Evolutionary conservation across 1,140 invertebrate genomes (phyloP).

Genomic region (Maconellicoccus hirsutus): DNA sequence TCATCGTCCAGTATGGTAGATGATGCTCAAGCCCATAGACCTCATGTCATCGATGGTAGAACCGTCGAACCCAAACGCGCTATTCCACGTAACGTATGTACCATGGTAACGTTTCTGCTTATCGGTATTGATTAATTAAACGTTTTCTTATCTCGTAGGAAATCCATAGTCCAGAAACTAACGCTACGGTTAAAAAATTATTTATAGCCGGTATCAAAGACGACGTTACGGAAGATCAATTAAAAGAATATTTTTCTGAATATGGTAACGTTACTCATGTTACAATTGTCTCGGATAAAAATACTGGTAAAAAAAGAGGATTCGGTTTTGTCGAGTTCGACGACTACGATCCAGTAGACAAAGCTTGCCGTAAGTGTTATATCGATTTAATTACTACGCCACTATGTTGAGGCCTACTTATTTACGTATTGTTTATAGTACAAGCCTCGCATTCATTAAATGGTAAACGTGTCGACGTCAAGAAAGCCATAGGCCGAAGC

Average conservation of each 20-base stretch:
- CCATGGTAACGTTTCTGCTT: not conserved
- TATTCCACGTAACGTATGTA: slow-evolving; percentile 54
- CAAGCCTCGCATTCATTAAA: slow-evolving; percentile 30
- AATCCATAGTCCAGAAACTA: slow-evolving; percentile 76
- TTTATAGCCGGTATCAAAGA: slow-evolving; percentile 88
- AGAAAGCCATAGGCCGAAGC: slow-evolving; percentile 31
- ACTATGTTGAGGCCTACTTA: not conserved
- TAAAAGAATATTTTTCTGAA: slow-evolving; percentile 69
- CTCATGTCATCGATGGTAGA: slow-evolving; percentile 65
- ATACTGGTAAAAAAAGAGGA: slow-evolving; percentile 79
- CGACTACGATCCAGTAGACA: slow-evolving; percentile 92
- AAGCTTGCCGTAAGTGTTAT: slow-evolving; percentile 66
- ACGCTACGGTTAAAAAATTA: slow-evolving; percentile 87
- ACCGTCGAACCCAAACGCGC: slow-evolving; percentile 94
- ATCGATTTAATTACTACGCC: not conserved
- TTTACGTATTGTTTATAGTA: slow-evolving; percentile 26
- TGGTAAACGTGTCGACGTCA: slow-evolving; percentile 32
- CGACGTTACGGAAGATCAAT: slow-evolving; percentile 75
- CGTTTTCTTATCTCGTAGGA: slow-evolving; percentile 51
- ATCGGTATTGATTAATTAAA: not conserved
- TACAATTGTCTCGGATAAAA: slow-evolving; percentile 82
- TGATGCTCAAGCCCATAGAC: slow-evolving; percentile 77
- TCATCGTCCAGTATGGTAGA: slow-evolving; percentile 83
- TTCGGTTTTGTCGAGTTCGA: slow-evolving; percentile 94
- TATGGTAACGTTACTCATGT: slow-evolving; percentile 77